Conservation (phyloP, 1,140 invertebrate genomes). For the Heliconius nattereri region DNA sequence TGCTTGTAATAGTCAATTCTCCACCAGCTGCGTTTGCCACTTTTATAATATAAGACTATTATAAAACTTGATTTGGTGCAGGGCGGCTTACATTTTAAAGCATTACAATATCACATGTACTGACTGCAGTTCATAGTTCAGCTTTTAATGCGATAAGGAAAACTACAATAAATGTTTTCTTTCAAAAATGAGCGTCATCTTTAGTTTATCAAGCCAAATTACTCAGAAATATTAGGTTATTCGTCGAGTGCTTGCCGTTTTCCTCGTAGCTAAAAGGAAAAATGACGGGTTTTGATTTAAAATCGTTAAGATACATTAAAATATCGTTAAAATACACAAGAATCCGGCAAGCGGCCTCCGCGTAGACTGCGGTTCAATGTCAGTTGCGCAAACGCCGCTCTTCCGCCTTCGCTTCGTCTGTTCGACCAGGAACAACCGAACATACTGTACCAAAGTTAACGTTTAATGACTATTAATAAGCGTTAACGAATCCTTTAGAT, state of each 20-base stretch:
- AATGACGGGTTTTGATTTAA: constrained; percentile 20
- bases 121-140: not conserved
- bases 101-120: not conserved
- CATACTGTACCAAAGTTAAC: constrained; percentile 54
- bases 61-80: not conserved
- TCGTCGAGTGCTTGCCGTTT: constrained; percentile 17
- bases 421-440: constrained; percentile 60
- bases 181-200: constrained; percentile 26
- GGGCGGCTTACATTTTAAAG: not conserved
- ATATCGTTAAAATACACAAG: constrained; percentile 47
- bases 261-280: constrained; percentile 29
- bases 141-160: constrained; percentile 31
- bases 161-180: constrained; percentile 31
- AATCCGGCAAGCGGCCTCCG: constrained; percentile 70
- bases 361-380: constrained; percentile 73
- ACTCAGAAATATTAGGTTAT: constrained; percentile 48
- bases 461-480: constrained; percentile 42
- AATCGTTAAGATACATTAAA: constrained; percentile 38
- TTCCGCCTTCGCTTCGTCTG: constrained; percentile 67
- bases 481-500: not conserved
- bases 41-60: not conserved
- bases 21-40: not conserved
- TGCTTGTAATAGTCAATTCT: not conserved
- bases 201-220: constrained; percentile 54
- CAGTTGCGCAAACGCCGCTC: constrained; percentile 76